Evolutionary conservation across 1,140 invertebrate genomes (phyloP).

Genomic region (Saccostrea cuccullata): DNA sequence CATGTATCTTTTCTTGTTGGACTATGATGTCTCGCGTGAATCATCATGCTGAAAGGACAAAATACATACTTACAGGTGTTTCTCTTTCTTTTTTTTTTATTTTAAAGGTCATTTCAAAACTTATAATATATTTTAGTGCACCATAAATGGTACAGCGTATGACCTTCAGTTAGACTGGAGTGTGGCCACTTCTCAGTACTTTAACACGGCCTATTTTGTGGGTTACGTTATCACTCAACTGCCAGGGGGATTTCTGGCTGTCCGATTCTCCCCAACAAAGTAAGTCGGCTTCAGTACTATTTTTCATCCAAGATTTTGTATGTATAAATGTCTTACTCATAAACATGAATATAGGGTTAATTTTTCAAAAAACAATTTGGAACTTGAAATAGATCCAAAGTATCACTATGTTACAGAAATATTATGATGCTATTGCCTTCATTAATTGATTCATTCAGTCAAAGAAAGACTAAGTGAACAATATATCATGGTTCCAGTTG

Average conservation of each 20-base stretch:
- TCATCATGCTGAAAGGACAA: neutral
- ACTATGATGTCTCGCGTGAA: too few relatives aligned
- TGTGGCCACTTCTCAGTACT: slow-evolving; percentile 41
- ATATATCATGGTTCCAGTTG: too few relatives aligned
- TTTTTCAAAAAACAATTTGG: too few relatives aligned
- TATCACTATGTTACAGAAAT: too few relatives aligned
- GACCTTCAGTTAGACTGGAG: slow-evolving; percentile 48
- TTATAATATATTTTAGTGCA: slow-evolving; percentile 27
- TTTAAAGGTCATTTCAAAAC: neutral
- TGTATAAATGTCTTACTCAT: neutral
- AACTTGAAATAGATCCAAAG: too few relatives aligned
- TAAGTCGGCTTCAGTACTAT: slow-evolving; percentile 29
- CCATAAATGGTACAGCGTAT: slow-evolving; percentile 17
- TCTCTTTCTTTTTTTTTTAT: neutral
- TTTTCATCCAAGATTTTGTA: neutral
- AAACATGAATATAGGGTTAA: too few relatives aligned
- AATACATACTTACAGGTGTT: neutral
- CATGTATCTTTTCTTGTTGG: neutral
- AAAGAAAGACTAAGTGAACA: too few relatives aligned
- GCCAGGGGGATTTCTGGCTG: slow-evolving; percentile 61
- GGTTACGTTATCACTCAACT: slow-evolving; percentile 59
- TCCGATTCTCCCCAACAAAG: slow-evolving; percentile 56
- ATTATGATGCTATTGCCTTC: too few relatives aligned
- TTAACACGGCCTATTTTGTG: slow-evolving; percentile 59
- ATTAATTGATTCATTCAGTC: too few relatives aligned